Evolutionary conservation across 1,140 invertebrate genomes (phyloP).

Genomic region (Neuroterus valhalla): DNA sequence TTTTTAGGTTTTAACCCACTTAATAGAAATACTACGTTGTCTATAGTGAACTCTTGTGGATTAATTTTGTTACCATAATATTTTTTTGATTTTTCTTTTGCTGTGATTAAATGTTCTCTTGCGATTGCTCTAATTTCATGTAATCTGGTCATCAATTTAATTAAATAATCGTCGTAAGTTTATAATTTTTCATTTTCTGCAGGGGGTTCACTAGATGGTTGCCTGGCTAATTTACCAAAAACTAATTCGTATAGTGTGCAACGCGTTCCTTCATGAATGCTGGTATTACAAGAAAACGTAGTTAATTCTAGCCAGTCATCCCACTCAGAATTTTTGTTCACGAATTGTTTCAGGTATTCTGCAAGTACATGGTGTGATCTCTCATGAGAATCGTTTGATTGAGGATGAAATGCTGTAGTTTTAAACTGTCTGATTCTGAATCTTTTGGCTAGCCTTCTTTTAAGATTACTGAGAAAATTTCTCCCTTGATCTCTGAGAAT

Average conservation of each 20-base stretch:
- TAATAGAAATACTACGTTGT: conserved; percentile 23
- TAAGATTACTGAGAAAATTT: conserved; percentile 34
- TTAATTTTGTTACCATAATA: conserved; percentile 29
- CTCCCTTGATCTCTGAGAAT: conserved; percentile 37
- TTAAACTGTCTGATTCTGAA: conserved; percentile 24
- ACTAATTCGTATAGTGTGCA: not conserved
- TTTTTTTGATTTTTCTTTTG: conserved; percentile 33
- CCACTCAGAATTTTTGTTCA: too few species aligned
- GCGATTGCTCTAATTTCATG: not conserved
- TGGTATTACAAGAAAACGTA: conserved; percentile 10
- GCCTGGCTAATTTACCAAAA: not conserved
- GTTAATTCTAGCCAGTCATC: conserved; percentile 24
- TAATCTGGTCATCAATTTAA: not conserved
- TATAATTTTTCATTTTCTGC: not conserved
- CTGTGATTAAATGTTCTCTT: not conserved
- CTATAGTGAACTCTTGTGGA: conserved; percentile 4
- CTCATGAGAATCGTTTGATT: too few species aligned
- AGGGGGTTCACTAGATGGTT: not conserved
- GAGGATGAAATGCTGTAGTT: conserved; percentile 36
- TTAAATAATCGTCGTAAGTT: conserved; percentile 20
- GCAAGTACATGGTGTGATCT: conserved; percentile 26
- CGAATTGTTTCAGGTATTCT: conserved; percentile 33
- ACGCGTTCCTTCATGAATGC: not conserved
- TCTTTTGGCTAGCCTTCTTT: conserved; percentile 14
- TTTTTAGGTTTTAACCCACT: conserved; percentile 4